Evolutionary conservation across 2,797 vertebrate genomes (phyloP), one percentile per base, ranked within the genome.

Genomic region (Melanotaenia parkinsoni): DNA sequence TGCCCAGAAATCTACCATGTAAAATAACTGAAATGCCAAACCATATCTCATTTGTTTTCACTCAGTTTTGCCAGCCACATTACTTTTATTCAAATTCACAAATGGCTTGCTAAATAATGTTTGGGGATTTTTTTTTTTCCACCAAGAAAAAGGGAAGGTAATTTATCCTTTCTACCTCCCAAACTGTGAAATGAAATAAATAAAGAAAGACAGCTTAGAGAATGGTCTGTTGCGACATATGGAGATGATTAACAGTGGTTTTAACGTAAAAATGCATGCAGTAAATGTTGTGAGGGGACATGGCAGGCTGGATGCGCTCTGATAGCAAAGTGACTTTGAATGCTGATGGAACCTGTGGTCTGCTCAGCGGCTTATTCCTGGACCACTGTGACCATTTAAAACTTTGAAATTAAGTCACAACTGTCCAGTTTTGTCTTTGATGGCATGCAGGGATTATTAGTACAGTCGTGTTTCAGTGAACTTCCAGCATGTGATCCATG

Each of bases 21-120:
- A 86, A 92, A 94, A 92, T 92, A 88, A 89, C 43, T 87, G 60
- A 88, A 93, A 93, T 89, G 91, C 90, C 90, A 92, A 92, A 84
- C 83, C 90, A 85, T 90, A 86, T 91, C 89, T 91, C 79, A 76
- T 89, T 89, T 70, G 58, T 84, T 91, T 90, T 89, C 85, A 56
- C 74, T 89, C 60, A 64, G 58, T 76, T 87, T 92, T 85, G 92
- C 87, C 86, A 91, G 88, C 81, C 83, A 81, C 81, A 73, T 57
- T 78, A 84, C 82, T 90, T 92, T 92, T 86, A 87, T 92, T 92
- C 87, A 72, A 88, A 91, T 91, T 90, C 80, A 87, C 75, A 57
- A 91, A 91, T 89, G 77, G 72, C 74, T 63, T 83, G 80, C 85
- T 88, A 89, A 88, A 76, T 64, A 75, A 80, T 72, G 82, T 80